Evolutionary conservation across 2,888 invertebrate species (phyloP).

Genomic region (Rhagonycha lutea): DNA sequence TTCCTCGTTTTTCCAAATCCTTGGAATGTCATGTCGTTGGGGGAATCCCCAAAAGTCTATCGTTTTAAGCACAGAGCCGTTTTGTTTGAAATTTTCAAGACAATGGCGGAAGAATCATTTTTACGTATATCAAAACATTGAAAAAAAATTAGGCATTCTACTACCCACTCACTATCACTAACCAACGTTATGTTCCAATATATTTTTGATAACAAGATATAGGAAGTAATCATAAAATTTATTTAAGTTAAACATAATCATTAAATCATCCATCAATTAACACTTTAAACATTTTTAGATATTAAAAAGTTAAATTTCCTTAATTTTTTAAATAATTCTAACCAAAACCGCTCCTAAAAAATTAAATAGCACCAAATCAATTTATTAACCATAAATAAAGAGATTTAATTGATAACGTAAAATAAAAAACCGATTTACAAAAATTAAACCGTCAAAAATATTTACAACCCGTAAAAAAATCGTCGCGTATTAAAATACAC

Average conservation of each 20-base stretch:
- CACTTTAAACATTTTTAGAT: constrained; percentile 1
- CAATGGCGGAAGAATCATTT: background rate
- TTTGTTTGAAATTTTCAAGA: background rate
- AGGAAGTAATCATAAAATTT: background rate
- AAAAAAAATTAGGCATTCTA: background rate
- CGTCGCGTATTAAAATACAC: background rate
- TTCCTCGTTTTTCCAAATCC: background rate
- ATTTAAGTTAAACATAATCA: background rate
- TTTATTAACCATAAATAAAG: background rate
- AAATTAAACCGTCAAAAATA: background rate
- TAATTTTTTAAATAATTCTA: constrained; percentile 3
- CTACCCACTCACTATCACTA: background rate
- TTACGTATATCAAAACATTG: background rate
- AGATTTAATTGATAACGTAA: background rate
- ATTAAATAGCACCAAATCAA: constrained; percentile 8
- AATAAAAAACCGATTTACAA: background rate
- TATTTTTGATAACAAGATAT: background rate
- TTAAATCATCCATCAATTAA: background rate
- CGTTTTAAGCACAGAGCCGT: too few relatives aligned
- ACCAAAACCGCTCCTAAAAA: constrained; percentile 4
- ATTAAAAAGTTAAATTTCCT: background rate
- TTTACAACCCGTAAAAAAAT: background rate
- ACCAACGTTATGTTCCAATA: background rate
- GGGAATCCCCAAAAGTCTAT: background rate
- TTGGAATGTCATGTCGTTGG: background rate